A percentile compares a stretch with the other conserved stretches of the same genome.
Evolutionary conservation across 2,888 invertebrate species (phyloP).

Genomic region (Bembecia ichneumoniformis): DNA sequence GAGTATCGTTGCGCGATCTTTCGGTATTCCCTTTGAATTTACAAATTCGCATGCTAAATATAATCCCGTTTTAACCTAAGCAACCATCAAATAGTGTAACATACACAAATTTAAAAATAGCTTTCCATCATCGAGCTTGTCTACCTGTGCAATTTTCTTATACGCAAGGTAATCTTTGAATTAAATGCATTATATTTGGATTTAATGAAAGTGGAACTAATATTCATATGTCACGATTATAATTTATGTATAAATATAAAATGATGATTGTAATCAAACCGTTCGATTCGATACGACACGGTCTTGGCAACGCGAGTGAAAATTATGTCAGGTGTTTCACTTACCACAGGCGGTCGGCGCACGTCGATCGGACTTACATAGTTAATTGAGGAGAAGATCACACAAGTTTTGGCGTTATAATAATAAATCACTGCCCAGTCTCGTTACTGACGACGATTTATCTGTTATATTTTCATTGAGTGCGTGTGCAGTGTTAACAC

Average conservation of each 20-base stretch:
- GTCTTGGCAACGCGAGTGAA: slow-evolving; percentile 46
- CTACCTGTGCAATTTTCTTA: no score
- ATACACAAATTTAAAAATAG: slow-evolving; percentile 50
- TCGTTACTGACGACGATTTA: slow-evolving; percentile 57
- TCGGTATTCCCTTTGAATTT: no score
- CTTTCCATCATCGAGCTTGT: slow-evolving; percentile 16
- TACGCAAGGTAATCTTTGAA: no score
- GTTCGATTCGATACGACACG: slow-evolving; percentile 33
- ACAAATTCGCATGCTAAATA: no score
- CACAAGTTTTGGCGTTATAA: slow-evolving; percentile 44
- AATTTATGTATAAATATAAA: no score
- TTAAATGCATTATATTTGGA: no score
- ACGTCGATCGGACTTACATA: slow-evolving; percentile 37
- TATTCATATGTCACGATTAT: no score
- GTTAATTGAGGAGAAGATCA: slow-evolving; percentile 49
- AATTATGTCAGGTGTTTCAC: slow-evolving; percentile 39
- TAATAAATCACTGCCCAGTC: slow-evolving; percentile 42
- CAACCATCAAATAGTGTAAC: slow-evolving; percentile 27
- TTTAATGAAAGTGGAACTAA: no score
- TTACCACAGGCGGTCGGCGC: slow-evolving; percentile 34
- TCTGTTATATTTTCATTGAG: slow-evolving; percentile 52
- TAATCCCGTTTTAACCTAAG: slow-evolving; percentile 11
- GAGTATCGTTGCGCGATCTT: no score
- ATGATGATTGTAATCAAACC: slow-evolving; percentile 7
- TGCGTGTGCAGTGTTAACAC: slow-evolving; percentile 56